phyloP scores from a whole-genome alignment of 1,140 invertebrate species.

The Brachionus paranguensis region DNA sequence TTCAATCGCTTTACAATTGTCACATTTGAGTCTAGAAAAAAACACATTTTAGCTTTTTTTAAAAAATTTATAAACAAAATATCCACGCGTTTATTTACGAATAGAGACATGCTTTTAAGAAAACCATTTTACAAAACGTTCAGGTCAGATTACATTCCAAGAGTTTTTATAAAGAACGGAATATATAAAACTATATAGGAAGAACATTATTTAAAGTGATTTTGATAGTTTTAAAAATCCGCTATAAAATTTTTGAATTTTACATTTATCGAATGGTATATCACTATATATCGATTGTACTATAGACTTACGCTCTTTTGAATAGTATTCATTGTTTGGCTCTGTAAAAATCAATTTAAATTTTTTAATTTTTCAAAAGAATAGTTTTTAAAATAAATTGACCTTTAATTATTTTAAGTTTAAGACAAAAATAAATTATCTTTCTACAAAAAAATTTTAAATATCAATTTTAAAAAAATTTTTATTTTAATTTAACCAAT shows the following conservation, averaged over 20 bases:
- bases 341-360: background rate
- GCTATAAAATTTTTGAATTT: background rate
- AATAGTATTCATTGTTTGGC: background rate
- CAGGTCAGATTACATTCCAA: background rate
- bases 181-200: background rate
- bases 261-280: background rate
- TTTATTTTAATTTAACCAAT: too few species aligned
- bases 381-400: too few species aligned
- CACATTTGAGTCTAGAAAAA: slow-evolving; percentile 17
- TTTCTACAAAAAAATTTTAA: too few species aligned
- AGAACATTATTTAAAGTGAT: background rate
- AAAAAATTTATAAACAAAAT: background rate
- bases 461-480: too few species aligned
- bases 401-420: too few species aligned
- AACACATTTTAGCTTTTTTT: background rate
- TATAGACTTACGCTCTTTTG: background rate
- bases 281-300: background rate
- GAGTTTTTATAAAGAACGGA: background rate
- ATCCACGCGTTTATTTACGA: background rate
- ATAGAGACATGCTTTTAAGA: background rate
- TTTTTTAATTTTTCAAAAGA: background rate
- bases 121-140: background rate
- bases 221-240: background rate
- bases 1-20: slow-evolving; percentile 21
- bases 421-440: too few species aligned